Conservation (phyloP, 2,797 vertebrate genomes). For the Fringilla coelebs region DNA sequence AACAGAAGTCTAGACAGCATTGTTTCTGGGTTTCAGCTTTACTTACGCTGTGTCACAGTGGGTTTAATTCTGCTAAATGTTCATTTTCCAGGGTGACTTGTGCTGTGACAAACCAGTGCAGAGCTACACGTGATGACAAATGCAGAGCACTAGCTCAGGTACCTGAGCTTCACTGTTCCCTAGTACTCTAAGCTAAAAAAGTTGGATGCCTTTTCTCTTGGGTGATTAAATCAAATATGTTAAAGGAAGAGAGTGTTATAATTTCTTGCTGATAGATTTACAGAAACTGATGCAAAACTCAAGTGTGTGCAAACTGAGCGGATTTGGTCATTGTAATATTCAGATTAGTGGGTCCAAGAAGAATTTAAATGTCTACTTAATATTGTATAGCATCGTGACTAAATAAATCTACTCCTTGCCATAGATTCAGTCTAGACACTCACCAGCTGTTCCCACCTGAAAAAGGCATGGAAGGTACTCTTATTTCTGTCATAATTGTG, state of each 20-base stretch:
- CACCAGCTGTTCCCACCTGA: neutral
- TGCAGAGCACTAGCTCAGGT: neutral
- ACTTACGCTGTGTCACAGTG: neutral
- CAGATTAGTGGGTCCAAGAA: neutral
- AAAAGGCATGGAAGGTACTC: neutral
- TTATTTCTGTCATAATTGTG: neutral
- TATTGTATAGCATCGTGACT: fast-evolving
- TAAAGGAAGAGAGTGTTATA: neutral
- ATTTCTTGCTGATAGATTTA: neutral
- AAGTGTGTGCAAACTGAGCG: neutral
- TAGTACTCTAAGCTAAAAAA: neutral
- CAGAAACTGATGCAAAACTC: neutral
- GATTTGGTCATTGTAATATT: neutral
- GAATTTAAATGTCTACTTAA: neutral
- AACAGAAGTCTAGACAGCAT: neutral
- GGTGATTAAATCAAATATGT: neutral
- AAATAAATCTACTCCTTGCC: neutral
- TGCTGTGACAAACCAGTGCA: neutral
- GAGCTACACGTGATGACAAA: neutral
- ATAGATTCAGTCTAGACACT: too few species aligned
- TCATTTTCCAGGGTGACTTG: neutral
- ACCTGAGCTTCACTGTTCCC: neutral
- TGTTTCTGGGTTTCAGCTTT: neutral
- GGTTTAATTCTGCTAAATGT: neutral
- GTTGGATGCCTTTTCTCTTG: neutral